A percentile compares a stretch with the other conserved stretches of the same genome.
Conservation (phyloP, 2,888 invertebrate species). For the Plutella xylostella region DNA sequence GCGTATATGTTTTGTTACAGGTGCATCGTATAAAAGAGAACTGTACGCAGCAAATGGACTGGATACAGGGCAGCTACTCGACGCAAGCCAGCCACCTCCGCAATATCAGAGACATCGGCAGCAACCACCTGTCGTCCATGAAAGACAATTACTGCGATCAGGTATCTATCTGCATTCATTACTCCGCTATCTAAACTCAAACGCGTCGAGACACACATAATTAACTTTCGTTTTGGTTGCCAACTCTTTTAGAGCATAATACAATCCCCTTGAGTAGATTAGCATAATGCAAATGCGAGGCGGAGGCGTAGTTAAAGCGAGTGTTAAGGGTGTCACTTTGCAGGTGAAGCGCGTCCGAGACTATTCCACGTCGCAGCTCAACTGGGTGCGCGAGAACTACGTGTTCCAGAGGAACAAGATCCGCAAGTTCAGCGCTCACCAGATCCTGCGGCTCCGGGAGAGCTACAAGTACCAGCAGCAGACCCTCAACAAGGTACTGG, state of each 20-base stretch:
- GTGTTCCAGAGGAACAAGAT: conserved; percentile 95
- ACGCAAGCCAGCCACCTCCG: conserved; percentile 87
- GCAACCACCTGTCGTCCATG: conserved; percentile 85
- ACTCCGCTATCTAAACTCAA: conserved; percentile 13
- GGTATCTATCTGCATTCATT: too few relatives aligned
- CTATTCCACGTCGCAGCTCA: conserved; percentile 90
- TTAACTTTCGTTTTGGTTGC: not conserved
- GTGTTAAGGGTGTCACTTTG: conserved; percentile 31
- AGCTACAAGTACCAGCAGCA: conserved; percentile 97
- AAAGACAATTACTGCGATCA: conserved; percentile 94
- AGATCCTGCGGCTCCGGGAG: conserved; percentile 88
- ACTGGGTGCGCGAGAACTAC: conserved; percentile 95
- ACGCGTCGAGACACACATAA: not conserved
- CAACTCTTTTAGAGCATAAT: not conserved
- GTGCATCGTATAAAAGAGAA: conserved; percentile 93
- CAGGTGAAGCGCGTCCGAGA: conserved; percentile 93
- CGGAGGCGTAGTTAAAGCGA: conserved; percentile 10
- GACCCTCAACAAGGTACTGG: conserved; percentile 92
- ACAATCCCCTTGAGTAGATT: too few relatives aligned
- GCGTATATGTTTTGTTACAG: conserved; percentile 38
- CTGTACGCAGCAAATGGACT: conserved; percentile 93
- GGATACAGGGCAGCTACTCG: conserved; percentile 92
- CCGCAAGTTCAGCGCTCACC: conserved; percentile 93
- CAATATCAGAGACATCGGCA: conserved; percentile 92
- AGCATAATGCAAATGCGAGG: too few relatives aligned